Evolutionary conservation across 2,888 invertebrate genomes (phyloP).

Genomic region (Oegoconia quadripuncta): DNA sequence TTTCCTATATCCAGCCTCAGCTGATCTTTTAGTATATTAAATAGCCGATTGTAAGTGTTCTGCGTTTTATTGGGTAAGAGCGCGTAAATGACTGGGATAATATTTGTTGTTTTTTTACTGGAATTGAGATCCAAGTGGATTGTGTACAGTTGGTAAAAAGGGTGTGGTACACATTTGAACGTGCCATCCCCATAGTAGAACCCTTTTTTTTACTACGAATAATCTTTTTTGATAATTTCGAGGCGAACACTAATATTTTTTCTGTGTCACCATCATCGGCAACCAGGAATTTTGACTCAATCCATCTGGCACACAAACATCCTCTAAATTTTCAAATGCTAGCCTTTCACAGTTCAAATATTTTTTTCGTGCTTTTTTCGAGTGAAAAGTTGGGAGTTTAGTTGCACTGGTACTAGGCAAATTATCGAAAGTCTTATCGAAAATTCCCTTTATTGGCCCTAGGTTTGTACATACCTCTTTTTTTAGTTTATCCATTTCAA

Average conservation of each 20-base stretch:
- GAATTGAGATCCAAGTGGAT: conserved; percentile 10
- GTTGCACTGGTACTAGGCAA: no score
- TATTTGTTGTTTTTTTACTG: conserved; percentile 7
- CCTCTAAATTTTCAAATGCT: conserved; percentile 5
- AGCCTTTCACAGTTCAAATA: conserved; percentile 4
- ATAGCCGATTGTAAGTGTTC: conserved; percentile 6
- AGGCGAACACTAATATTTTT: conserved; percentile 12
- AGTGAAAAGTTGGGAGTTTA: no score
- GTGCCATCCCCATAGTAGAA: conserved; percentile 7
- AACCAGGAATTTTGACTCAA: conserved; percentile 9
- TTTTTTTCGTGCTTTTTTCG: conserved; percentile 3
- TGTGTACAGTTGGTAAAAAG: conserved; percentile 10
- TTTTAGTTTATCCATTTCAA: no score
- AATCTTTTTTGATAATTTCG: conserved; percentile 8
- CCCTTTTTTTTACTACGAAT: conserved; percentile 4
- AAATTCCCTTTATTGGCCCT: no score
- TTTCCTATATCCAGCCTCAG: conserved; percentile 4
- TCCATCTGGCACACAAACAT: conserved; percentile 3
- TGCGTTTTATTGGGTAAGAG: conserved; percentile 5
- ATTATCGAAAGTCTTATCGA: no score
- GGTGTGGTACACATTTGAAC: conserved; percentile 8
- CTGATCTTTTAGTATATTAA: conserved; percentile 9
- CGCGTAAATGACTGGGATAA: conserved; percentile 12
- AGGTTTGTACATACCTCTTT: no score
- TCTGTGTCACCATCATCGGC: conserved; percentile 8